Percentiles rank a stretch among this genome's conserved stretches.
Conservation (phyloP, 2,888 invertebrate species). For the Drosophila nigritarsus region DNA sequence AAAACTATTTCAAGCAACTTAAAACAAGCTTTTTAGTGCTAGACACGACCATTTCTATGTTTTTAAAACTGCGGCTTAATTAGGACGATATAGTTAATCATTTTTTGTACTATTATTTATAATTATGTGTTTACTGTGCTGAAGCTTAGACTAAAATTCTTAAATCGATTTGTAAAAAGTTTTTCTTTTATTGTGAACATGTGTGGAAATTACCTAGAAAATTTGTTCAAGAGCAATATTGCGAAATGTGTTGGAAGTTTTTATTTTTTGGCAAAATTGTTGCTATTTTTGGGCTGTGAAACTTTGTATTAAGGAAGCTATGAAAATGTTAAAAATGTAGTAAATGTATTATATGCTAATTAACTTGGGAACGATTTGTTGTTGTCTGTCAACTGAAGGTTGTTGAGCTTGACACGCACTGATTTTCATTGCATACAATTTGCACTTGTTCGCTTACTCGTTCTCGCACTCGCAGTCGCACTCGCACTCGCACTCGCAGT, state of each 20-base stretch:
- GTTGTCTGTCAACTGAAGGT: constrained; percentile 47
- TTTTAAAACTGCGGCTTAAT: not conserved
- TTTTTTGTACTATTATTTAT: not conserved
- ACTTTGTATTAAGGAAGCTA: not conserved
- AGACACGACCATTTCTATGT: not conserved
- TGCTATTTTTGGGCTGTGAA: not conserved
- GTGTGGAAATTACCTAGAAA: not conserved
- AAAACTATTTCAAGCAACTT: not conserved
- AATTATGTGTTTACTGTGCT: not conserved
- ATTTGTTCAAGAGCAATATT: not conserved
- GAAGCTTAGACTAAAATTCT: not conserved
- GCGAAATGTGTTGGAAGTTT: not conserved
- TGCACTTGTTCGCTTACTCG: constrained; percentile 21
- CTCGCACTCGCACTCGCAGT: not conserved
- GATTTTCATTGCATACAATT: constrained; percentile 50
- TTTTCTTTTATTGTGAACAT: not conserved
- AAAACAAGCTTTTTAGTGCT: not conserved
- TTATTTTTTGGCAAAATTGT: not conserved
- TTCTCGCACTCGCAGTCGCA: not conserved
- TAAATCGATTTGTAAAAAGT: not conserved
- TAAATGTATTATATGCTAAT: constrained; percentile 28
- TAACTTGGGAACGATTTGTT: constrained; percentile 14
- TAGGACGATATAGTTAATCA: not conserved
- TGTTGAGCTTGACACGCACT: constrained; percentile 56
- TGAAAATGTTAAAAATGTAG: constrained; percentile 7